phyloP scores from a whole-genome alignment of 2,797 vertebrate genomes.

The Sebastes vulpes region DNA sequence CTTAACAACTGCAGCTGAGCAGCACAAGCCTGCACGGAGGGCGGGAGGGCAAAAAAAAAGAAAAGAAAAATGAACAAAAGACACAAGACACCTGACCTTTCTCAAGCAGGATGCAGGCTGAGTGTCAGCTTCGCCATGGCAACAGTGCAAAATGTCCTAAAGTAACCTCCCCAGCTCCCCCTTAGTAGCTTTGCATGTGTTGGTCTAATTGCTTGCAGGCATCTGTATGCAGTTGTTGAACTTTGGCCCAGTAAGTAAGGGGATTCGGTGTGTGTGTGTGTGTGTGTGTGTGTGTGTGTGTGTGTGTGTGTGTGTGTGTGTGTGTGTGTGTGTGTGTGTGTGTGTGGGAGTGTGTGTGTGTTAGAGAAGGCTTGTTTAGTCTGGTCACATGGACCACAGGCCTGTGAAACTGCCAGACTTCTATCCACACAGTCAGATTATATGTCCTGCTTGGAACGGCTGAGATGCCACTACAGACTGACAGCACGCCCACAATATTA shows the following conservation, averaged over 20 bases:
- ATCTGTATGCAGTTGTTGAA: constrained; percentile 84
- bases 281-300: constrained; percentile 1
- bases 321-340: background rate
- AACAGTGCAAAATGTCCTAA: constrained; percentile 82
- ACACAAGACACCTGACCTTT: constrained; percentile 83
- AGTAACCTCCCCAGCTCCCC: constrained; percentile 84
- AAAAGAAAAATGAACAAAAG: constrained; percentile 64
- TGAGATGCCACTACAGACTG: constrained; percentile 58
- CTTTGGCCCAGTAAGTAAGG: constrained; percentile 85
- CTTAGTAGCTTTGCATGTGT: constrained; percentile 75
- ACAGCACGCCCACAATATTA: constrained; percentile 45
- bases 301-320: constrained; percentile 12
- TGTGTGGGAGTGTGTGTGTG: background rate
- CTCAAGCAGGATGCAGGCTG: constrained; percentile 70
- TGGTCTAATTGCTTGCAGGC: constrained; percentile 83
- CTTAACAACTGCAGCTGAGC: constrained; percentile 50
- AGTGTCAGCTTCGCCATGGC: constrained; percentile 82
- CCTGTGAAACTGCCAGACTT: constrained; percentile 72
- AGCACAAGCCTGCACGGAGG: constrained; percentile 9
- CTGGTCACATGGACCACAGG: constrained; percentile 83
- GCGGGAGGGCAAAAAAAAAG: constrained; percentile 13
- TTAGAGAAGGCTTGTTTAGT: constrained; percentile 83
- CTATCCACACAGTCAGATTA: constrained; percentile 74
- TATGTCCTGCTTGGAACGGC: constrained; percentile 67
- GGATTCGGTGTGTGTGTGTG: constrained; percentile 63